Conservation (phyloP, 2,888 invertebrate genomes). For the Drosophila pseudotalamancana region DNA sequence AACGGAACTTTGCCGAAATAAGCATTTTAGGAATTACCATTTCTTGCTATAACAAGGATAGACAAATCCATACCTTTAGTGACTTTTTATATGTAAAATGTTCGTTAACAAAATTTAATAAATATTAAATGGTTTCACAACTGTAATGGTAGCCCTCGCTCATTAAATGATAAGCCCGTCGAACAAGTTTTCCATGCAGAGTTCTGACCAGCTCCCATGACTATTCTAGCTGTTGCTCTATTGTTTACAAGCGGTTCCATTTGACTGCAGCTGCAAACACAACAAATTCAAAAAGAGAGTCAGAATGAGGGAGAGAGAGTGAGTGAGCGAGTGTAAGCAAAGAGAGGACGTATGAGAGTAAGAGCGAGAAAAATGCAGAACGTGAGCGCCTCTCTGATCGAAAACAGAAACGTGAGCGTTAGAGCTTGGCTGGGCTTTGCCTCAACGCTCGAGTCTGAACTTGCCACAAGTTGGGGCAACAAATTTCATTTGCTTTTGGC, state of each 20-base stretch:
- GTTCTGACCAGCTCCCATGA: constrained; percentile 52
- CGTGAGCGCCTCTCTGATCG: constrained; percentile 7
- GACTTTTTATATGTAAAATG: too few species aligned
- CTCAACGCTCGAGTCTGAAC: constrained; percentile 4
- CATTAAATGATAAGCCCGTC: constrained; percentile 47
- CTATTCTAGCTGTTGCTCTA: constrained; percentile 25
- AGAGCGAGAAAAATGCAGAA: neutral
- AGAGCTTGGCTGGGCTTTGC: constrained; percentile 5
- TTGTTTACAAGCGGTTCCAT: constrained; percentile 62
- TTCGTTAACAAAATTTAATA: neutral
- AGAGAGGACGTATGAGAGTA: neutral
- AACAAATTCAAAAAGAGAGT: neutral
- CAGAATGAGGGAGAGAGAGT: neutral
- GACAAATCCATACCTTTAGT: too few species aligned
- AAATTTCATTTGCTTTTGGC: constrained; percentile 6
- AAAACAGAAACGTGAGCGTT: constrained; percentile 19
- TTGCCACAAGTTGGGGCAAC: constrained; percentile 53
- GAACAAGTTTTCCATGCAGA: constrained; percentile 52
- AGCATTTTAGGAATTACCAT: neutral
- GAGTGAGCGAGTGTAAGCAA: neutral
- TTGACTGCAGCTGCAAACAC: constrained; percentile 53
- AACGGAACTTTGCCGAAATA: neutral
- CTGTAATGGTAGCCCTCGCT: constrained; percentile 26
- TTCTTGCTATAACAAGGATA: too few species aligned
- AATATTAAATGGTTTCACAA: neutral